phyloP scores from a whole-genome alignment of 2,113 vertebrate species.

The Bubo blakistoni region DNA sequence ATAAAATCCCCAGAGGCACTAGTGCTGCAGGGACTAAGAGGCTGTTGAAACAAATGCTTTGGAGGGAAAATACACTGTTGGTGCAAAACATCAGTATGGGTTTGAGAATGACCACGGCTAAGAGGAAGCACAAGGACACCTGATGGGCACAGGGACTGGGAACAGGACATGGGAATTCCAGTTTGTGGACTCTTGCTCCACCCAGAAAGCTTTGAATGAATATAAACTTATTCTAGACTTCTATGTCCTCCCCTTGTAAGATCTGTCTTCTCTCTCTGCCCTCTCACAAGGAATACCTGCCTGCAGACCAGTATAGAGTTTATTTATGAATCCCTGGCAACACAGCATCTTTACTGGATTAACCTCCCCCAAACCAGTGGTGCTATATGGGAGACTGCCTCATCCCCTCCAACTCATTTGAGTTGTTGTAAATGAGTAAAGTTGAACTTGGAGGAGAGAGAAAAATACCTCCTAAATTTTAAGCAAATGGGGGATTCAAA shows the following conservation, averaged over 20 bases:
- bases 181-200: not conserved
- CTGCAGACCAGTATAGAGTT: not conserved
- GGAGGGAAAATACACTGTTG: not conserved
- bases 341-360: not conserved
- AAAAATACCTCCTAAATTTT: not conserved
- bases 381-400: not conserved
- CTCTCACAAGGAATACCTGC: not conserved
- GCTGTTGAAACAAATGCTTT: not conserved
- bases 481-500: not conserved
- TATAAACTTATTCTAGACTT: not conserved
- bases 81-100: not conserved
- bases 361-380: not conserved
- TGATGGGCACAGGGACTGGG: not conserved
- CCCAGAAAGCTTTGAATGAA: not conserved
- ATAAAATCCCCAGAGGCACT: not conserved
- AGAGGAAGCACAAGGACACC: not conserved
- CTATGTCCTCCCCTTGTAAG: not conserved
- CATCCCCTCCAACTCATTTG: not conserved
- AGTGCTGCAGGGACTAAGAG: not conserved
- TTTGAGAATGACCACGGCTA: not conserved
- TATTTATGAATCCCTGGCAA: not conserved
- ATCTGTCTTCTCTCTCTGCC: not conserved
- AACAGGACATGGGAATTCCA: not conserved
- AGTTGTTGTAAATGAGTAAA: not conserved
- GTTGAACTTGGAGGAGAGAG: not conserved